Percentiles rank a stretch among this genome's conserved stretches.
phyloP scores from a whole-genome alignment of 2,888 invertebrate species.

The Rotaria socialis region DNA sequence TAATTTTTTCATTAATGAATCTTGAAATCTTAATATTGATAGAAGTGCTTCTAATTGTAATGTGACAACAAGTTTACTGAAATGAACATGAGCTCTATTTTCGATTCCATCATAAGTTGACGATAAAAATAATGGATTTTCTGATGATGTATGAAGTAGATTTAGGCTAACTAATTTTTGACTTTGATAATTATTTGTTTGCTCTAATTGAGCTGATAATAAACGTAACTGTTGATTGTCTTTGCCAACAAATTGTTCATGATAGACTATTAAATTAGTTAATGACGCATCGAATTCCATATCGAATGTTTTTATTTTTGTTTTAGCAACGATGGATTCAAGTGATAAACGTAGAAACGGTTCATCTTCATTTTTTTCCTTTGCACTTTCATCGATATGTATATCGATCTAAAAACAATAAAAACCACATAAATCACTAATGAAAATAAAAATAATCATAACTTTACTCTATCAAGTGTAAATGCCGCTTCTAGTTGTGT shows the following conservation, averaged over 20 bases:
- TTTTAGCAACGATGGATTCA: constrained; percentile 69
- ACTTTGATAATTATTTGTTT: neutral
- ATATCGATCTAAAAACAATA: neutral
- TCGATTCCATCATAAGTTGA: constrained; percentile 66
- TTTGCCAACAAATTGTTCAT: constrained; percentile 52
- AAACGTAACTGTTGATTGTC: constrained; percentile 36
- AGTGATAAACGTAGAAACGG: constrained; percentile 63
- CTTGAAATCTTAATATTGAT: constrained; percentile 62
- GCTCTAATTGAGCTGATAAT: neutral
- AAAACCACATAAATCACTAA: constrained; percentile 49
- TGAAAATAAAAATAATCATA: constrained; percentile 41
- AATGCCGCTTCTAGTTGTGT: constrained; percentile 27
- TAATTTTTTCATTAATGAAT: constrained; percentile 47
- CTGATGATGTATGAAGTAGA: constrained; percentile 39
- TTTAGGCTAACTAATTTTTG: neutral
- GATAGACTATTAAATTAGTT: constrained; percentile 70
- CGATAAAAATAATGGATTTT: constrained; percentile 60
- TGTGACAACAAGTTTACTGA: constrained; percentile 72
- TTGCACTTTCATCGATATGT: neutral
- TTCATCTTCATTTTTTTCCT: constrained; percentile 61
- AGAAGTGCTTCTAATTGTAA: constrained; percentile 80
- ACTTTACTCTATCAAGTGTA: neutral
- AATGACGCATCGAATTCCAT: constrained; percentile 68
- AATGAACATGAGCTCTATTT: constrained; percentile 71
- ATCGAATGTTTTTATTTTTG: constrained; percentile 74